Conservation (phyloP, 2,797 vertebrate species). For the Ara ararauna region DNA sequence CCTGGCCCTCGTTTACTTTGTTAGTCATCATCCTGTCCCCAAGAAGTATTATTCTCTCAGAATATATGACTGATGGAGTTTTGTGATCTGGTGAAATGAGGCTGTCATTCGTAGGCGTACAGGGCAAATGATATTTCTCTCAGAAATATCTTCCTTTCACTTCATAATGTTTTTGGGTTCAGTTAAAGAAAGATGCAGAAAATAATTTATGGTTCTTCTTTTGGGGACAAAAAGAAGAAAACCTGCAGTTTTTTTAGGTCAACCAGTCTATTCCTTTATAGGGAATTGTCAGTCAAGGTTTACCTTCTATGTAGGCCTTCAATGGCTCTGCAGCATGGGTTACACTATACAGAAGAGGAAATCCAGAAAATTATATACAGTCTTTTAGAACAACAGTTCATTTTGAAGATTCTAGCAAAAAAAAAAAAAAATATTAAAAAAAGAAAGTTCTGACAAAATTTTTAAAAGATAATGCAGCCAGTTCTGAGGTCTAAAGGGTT, state of each 20-base stretch:
- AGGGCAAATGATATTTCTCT: not conserved
- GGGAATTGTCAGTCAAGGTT: not conserved
- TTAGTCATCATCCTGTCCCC: not conserved
- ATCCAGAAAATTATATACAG: not conserved
- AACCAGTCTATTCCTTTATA: not conserved
- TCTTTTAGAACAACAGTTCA: not conserved
- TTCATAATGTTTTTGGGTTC: not conserved
- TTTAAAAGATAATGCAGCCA: not conserved
- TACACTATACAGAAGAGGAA: not conserved
- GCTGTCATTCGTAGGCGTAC: not conserved
- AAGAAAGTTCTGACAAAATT: not conserved
- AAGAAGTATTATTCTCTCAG: not conserved
- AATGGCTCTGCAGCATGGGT: not conserved
- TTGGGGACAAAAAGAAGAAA: not conserved
- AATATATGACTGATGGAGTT: not conserved
- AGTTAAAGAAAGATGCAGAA: not conserved
- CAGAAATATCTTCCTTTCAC: not conserved
- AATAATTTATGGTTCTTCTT: not conserved
- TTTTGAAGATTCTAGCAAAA: not conserved
- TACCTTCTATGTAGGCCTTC: not conserved
- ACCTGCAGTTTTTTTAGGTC: not conserved
- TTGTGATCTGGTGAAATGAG: not conserved
- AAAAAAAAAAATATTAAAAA: accelerated
- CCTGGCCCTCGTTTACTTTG: not conserved
- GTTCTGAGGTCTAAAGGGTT: not conserved